These are phyloP conservation scores for Meloidogyne exigua DNA, from an alignment of 1,140 invertebrate species.

Conservation along the genomic window DNA sequence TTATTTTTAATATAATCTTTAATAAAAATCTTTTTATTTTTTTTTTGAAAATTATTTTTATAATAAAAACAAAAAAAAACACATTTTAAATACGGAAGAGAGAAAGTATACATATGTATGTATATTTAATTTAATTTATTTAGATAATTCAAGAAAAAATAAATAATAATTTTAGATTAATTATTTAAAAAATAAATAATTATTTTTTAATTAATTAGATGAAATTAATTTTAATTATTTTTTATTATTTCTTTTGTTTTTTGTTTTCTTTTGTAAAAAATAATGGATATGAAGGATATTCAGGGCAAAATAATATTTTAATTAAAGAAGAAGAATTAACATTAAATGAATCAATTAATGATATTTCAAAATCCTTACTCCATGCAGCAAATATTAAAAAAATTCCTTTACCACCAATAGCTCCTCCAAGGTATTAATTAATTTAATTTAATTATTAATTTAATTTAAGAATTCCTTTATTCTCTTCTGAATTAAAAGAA, in stretches of 20 bases:
- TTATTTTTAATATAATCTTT: slow-evolving; percentile 2
- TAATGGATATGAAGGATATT: slow-evolving; percentile 28
- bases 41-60: too few relatives aligned
- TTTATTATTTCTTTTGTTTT: not conserved
- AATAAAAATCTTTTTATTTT: not conserved
- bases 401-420: slow-evolving; percentile 23
- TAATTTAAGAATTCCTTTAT: slow-evolving; percentile 19
- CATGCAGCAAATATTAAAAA: slow-evolving; percentile 14
- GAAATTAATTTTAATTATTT: not conserved
- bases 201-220: not conserved
- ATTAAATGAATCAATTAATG: not conserved
- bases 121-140: too few relatives aligned
- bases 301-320: slow-evolving; percentile 8
- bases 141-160: too few relatives aligned
- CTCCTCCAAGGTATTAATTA: slow-evolving; percentile 16
- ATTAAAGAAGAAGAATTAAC: not conserved
- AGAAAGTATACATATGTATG: not conserved
- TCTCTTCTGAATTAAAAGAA: not conserved
- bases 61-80: not conserved
- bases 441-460: not conserved
- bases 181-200: too few relatives aligned
- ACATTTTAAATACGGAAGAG: not conserved
- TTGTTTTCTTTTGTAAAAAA: not conserved
- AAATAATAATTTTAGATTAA: not conserved
- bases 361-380: not conserved